These are phyloP conservation scores for Scaptodrosophila lebanonensis DNA, from an alignment of 1,140 invertebrate genomes.

Conservation along the genomic window DNA sequence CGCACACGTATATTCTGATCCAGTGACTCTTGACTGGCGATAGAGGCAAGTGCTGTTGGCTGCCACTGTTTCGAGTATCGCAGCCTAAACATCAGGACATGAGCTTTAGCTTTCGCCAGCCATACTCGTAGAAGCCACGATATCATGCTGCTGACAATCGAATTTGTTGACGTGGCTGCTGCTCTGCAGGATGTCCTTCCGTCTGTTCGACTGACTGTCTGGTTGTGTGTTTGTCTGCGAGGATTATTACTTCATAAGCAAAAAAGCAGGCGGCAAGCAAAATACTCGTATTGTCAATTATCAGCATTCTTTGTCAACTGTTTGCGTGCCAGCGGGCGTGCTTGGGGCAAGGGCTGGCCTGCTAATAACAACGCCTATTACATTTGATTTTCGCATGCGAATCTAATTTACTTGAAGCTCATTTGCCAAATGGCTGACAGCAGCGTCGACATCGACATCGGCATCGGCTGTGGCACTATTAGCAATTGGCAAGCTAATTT, in stretches of 20 bases:
- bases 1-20: neutral
- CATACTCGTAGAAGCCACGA: too few relatives aligned
- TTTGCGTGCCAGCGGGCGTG: constrained; percentile 4
- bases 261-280: constrained; percentile 51
- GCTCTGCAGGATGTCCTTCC: too few relatives aligned
- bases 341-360: constrained; percentile 18
- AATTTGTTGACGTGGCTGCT: constrained; percentile 73
- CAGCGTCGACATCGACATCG: constrained; percentile 20
- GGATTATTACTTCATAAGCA: constrained; percentile 74
- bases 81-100: too few relatives aligned
- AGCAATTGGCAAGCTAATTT: constrained; percentile 58
- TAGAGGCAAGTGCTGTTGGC: constrained; percentile 19
- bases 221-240: neutral
- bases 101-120: too few relatives aligned
- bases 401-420: constrained; percentile 51
- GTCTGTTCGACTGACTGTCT: too few relatives aligned
- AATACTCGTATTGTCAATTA: constrained; percentile 59
- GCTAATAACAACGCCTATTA: constrained; percentile 54
- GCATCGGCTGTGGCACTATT: constrained; percentile 41
- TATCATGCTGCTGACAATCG: constrained; percentile 62
- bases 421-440: neutral
- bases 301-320: constrained; percentile 60
- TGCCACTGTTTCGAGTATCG: constrained; percentile 34
- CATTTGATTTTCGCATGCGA: constrained; percentile 68
- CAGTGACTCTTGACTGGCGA: constrained; percentile 18